A percentile compares a stretch with the other conserved stretches of the same genome.
Evolutionary conservation across 2,113 vertebrate species (phyloP).

Genomic region (Peromyscus californicus): DNA sequence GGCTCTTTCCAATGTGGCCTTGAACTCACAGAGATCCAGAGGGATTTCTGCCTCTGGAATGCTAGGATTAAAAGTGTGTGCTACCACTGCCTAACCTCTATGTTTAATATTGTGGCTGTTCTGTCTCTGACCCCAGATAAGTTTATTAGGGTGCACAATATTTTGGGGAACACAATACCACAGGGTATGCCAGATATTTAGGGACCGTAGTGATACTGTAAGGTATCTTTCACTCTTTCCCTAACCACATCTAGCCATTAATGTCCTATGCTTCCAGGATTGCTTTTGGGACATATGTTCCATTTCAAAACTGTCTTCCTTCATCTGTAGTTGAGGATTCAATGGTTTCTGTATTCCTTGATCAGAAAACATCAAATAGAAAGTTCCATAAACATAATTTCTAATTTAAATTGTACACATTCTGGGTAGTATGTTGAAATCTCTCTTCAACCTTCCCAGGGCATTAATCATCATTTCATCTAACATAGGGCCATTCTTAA

Average conservation of each 20-base stretch:
- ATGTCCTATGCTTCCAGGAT: neutral
- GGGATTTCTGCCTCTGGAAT: too few species aligned
- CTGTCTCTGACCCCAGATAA: too few species aligned
- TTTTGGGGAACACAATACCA: too few species aligned
- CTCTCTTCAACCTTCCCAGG: neutral
- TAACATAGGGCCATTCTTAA: too few species aligned
- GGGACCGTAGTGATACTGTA: neutral
- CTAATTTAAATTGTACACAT: neutral
- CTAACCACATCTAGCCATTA: neutral
- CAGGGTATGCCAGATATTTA: neutral
- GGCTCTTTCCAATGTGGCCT: too few species aligned
- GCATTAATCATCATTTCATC: neutral
- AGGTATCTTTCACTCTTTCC: neutral
- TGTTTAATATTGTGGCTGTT: too few species aligned
- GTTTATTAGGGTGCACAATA: too few species aligned
- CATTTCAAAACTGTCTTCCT: neutral
- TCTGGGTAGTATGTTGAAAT: neutral
- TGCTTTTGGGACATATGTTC: neutral
- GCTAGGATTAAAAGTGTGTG: too few species aligned
- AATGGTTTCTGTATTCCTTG: neutral
- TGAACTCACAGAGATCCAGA: too few species aligned
- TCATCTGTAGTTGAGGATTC: neutral
- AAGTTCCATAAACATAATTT: neutral
- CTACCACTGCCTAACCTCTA: too few species aligned
- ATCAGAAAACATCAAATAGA: neutral